Percentiles rank a stretch among this genome's conserved stretches.
These are phyloP conservation scores for Microctonus hyperodae DNA, from an alignment of 2,888 invertebrate species.

Conservation along the genomic window DNA sequence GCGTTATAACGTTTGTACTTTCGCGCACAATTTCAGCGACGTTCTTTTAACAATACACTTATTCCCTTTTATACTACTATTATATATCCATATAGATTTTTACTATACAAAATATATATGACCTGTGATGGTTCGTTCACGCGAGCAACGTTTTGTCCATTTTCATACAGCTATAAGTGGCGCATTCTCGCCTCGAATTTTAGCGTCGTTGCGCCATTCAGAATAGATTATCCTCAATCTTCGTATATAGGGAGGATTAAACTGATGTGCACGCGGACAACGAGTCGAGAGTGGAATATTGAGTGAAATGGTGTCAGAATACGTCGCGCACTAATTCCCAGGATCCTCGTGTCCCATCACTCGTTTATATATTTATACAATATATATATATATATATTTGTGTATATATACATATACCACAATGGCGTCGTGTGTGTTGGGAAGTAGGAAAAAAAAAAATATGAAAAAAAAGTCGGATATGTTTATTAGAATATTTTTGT, in stretches of 20 bases:
- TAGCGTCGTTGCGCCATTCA: slow-evolving; percentile 52
- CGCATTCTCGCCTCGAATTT: slow-evolving; percentile 52
- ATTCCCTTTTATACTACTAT: not conserved
- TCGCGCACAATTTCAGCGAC: slow-evolving; percentile 36
- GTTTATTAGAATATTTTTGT: slow-evolving; percentile 4
- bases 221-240: slow-evolving; percentile 54
- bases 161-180: slow-evolving; percentile 44
- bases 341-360: slow-evolving; percentile 34
- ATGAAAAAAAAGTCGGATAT: not conserved
- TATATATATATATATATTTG: too few relatives aligned
- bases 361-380: slow-evolving; percentile 9
- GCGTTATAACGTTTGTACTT: slow-evolving; percentile 38
- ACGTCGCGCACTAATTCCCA: slow-evolving; percentile 47
- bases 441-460: not conserved
- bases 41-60: slow-evolving; percentile 10
- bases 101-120: slow-evolving; percentile 26
- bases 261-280: not conserved
- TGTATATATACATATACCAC: slow-evolving; percentile 5
- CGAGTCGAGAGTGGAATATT: not conserved
- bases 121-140: slow-evolving; percentile 14
- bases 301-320: slow-evolving; percentile 43
- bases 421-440: slow-evolving; percentile 1
- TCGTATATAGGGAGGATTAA: slow-evolving; percentile 24
- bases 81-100: not conserved
- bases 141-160: slow-evolving; percentile 21